Evolutionary conservation across 92 coral and sea anemone genomes (phyloP).

Genomic region (Plumapathes pennacea): DNA sequence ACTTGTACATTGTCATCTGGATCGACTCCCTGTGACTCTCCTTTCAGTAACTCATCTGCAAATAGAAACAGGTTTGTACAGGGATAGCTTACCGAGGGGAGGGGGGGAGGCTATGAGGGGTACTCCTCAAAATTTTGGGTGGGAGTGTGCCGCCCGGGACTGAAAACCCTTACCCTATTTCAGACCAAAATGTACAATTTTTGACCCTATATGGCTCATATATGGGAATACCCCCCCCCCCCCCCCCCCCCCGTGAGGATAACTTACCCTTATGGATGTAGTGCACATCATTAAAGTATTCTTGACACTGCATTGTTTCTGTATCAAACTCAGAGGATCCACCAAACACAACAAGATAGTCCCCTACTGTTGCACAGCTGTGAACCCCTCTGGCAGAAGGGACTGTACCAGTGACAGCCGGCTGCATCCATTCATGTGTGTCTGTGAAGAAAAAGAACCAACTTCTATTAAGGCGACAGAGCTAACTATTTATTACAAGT

Average conservation of each 20-base stretch:
- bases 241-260: too few species aligned
- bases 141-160: too few species aligned
- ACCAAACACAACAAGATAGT: constrained; percentile 58
- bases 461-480: too few species aligned
- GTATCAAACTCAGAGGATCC: constrained; percentile 79
- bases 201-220: too few species aligned
- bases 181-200: too few species aligned
- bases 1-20: constrained; percentile 36
- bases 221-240: too few species aligned
- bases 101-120: too few species aligned
- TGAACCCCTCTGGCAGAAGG: constrained; percentile 74
- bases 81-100: too few species aligned
- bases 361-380: constrained; percentile 47
- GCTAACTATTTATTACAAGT: too few species aligned
- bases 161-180: too few species aligned
- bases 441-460: too few species aligned
- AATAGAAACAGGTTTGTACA: neutral
- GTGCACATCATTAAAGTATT: constrained; percentile 52
- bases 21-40: constrained; percentile 71
- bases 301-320: constrained; percentile 73
- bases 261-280: constrained; percentile 54
- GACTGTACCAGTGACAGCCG: constrained; percentile 42
- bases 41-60: constrained; percentile 56
- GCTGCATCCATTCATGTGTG: constrained; percentile 76
- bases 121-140: too few species aligned